Evolutionary conservation across 1,140 invertebrate genomes (phyloP).

Genomic region (Metaphire vulgaris): DNA sequence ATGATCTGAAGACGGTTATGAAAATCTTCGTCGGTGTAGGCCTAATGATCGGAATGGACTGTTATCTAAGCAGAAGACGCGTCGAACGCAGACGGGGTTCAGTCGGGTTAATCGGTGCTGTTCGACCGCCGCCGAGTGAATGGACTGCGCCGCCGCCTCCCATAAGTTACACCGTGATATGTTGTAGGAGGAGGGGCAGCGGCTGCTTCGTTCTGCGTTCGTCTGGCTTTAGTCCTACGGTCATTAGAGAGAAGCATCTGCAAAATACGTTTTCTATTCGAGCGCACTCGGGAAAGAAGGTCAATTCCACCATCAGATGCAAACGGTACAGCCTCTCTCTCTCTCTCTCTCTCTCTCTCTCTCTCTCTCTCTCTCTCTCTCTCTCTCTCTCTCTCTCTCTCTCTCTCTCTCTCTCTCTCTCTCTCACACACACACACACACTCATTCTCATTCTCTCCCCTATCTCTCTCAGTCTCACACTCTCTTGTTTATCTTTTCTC

Average conservation of each 20-base stretch:
- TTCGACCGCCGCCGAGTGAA: neutral
- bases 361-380: neutral
- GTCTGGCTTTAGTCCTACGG: neutral
- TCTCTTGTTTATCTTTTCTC: neutral
- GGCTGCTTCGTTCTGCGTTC: neutral
- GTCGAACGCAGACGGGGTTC: neutral
- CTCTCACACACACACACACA: too few relatives aligned
- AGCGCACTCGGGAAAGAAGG: too few relatives aligned
- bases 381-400: neutral
- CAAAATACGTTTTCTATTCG: too few relatives aligned
- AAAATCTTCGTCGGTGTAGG: too few relatives aligned
- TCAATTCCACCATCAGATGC: neutral
- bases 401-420: conserved; percentile 1
- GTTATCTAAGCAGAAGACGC: neutral
- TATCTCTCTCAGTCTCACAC: neutral
- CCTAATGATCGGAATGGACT: too few relatives aligned
- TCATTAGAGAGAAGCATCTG: too few relatives aligned
- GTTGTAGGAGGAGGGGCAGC: too few relatives aligned
- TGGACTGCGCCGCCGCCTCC: neutral
- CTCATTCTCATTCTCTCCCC: too few relatives aligned
- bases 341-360: neutral
- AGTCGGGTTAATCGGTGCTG: neutral
- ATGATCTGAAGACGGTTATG: too few relatives aligned
- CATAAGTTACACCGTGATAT: too few relatives aligned
- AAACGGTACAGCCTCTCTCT: neutral